A percentile compares a stretch with the other conserved stretches of the same genome.
phyloP scores from a whole-genome alignment of 2,888 invertebrate species.

The Crossocerus cetratus region DNA sequence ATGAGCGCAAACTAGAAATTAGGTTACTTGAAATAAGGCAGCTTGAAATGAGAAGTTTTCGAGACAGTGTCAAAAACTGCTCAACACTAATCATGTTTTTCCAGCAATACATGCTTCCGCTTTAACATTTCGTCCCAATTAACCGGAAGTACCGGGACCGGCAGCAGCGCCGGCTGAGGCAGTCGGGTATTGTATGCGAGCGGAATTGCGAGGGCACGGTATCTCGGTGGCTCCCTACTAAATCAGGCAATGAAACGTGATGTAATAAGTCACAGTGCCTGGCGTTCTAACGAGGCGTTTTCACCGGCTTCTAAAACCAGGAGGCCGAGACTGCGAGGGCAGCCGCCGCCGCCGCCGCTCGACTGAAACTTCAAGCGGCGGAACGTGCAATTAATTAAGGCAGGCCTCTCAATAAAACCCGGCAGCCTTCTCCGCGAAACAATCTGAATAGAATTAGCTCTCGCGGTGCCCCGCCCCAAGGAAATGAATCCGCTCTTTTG shows the following conservation, averaged over 20 bases:
- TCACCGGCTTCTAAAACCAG: not conserved
- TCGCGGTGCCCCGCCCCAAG: slow-evolving; percentile 9
- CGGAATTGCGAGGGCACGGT: not conserved
- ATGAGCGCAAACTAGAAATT: too few relatives aligned
- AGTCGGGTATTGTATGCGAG: not conserved
- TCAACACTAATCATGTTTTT: too few relatives aligned
- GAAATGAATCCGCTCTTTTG: not conserved
- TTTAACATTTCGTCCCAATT: not conserved
- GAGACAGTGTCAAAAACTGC: too few relatives aligned
- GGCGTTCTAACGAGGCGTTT: slow-evolving; percentile 7
- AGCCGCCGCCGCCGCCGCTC: not conserved
- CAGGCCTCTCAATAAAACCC: slow-evolving; percentile 22
- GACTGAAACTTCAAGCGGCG: slow-evolving; percentile 1
- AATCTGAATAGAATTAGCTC: slow-evolving; percentile 31
- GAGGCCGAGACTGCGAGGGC: too few relatives aligned
- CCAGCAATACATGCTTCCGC: not conserved
- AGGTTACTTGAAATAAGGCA: too few relatives aligned
- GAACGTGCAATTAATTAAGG: slow-evolving; percentile 28
- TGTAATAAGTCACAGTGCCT: slow-evolving; percentile 3
- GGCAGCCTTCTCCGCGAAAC: slow-evolving; percentile 16
- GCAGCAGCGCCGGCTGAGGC: not conserved
- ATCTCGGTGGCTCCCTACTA: not conserved
- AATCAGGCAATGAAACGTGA: slow-evolving; percentile 10
- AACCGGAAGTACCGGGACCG: not conserved
- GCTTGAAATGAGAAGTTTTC: too few relatives aligned